Evolutionary conservation across 2,888 invertebrate genomes (phyloP), one percentile per base, ranked within the genome.

Genomic region (Rhingia rostrata): DNA sequence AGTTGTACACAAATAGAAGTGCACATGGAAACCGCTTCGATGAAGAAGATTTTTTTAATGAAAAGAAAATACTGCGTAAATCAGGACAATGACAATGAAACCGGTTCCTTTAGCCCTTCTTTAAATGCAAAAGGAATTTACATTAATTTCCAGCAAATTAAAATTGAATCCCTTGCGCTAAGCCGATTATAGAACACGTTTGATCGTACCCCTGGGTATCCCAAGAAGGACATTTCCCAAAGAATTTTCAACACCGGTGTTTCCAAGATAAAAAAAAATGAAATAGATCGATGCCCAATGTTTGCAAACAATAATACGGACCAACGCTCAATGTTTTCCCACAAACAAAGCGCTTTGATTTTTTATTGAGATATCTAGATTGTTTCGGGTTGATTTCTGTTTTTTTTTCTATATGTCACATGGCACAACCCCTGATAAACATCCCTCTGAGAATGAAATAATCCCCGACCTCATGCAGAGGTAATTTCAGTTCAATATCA

Each of bases 401-500:
- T 14, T 47, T 47, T 47, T 58, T 45, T 73, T 47, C 43, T 75
- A 22, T 45, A 22, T 22, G 33, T 4, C 14, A 39, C 77, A 77
- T 35, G 39, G 37, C 45, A 64, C 74, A 70, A 60, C 84, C 84
- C 70, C 61, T 49, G 54, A 56, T 61, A 80, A 75, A 64, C 80
- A 84, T 66, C 80, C 84, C 70, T 22, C 22, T 80, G 79, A 58
- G 69, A 69, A 64, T 22, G 70, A 80, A 66, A 61, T 60, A 75
- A 84, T 80, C 74, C 74, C 70, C 70, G 84, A 80, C 84, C 70
- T 54, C 80, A 79, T 84, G 84, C 80, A 84, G 84, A 80, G 84
- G 84, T 84, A 84, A 84, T 84, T 84, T 75, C 39, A 80, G 69
- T 75, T 80, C 80, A 61, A 80, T 84, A 75, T 84, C 80, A 58